Conservation (phyloP, 2,113 vertebrate species). For the Lethenteron reissneri region DNA sequence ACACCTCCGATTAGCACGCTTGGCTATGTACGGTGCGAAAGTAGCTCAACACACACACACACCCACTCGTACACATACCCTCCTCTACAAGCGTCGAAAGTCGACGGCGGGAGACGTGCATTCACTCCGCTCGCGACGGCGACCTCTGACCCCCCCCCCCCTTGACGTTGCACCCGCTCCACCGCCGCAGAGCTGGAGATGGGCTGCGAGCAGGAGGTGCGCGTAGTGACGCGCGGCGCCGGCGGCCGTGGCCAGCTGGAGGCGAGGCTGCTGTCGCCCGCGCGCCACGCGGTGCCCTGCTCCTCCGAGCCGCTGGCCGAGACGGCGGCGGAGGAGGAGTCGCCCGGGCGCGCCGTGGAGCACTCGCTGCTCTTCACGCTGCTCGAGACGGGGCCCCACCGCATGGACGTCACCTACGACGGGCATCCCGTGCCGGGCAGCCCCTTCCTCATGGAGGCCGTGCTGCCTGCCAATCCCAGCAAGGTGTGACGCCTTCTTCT, state of each 20-base stretch:
- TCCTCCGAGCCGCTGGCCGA: slow-evolving; percentile 36
- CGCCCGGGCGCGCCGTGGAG: slow-evolving; percentile 51
- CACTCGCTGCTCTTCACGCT: slow-evolving; percentile 51
- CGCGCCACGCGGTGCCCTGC: slow-evolving; percentile 36
- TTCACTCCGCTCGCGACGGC: too few species aligned
- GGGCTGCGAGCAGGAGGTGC: slow-evolving; percentile 61
- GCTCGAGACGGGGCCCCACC: slow-evolving; percentile 44
- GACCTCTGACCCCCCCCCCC: too few species aligned
- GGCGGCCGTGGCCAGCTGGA: slow-evolving; percentile 67
- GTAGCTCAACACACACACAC: too few species aligned
- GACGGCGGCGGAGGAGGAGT: too few species aligned
- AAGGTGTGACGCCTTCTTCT: slow-evolving; percentile 26
- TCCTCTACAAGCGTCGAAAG: too few species aligned
- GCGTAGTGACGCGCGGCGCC: slow-evolving; percentile 57
- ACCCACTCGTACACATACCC: too few species aligned
- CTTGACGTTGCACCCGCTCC: too few species aligned
- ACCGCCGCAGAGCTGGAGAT: slow-evolving; percentile 10
- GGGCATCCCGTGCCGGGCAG: slow-evolving; percentile 47
- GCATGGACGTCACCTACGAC: slow-evolving; percentile 61
- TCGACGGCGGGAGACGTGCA: too few species aligned
- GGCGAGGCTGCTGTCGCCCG: slow-evolving; percentile 40
- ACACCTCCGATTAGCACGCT: too few species aligned
- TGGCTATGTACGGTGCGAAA: too few species aligned
- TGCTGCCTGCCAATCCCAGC: slow-evolving; percentile 45
- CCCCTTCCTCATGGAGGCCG: slow-evolving; percentile 44